Conservation (phyloP, 2,888 invertebrate genomes). For the Dorcus hopei region DNA sequence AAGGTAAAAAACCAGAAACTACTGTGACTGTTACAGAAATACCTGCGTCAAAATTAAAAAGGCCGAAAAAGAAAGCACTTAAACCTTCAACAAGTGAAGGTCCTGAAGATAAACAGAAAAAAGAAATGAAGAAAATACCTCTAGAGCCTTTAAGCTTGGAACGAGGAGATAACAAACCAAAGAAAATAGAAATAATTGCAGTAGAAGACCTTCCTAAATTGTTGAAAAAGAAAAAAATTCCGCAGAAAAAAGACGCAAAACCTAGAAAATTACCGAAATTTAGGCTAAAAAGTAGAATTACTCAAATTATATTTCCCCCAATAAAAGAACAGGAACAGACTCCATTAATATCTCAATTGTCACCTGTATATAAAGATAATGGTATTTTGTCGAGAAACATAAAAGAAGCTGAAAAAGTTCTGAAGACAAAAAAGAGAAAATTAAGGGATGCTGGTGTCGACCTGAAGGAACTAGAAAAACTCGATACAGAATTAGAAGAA, state of each 20-base stretch:
- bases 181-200: conserved; percentile 57
- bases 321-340: conserved; percentile 37
- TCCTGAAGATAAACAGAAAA: conserved; percentile 14
- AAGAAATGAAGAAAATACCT: neutral
- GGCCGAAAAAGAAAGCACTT: neutral
- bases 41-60: neutral
- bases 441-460: conserved; percentile 45
- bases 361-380: conserved; percentile 47
- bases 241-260: conserved; percentile 39
- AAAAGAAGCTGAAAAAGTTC: conserved; percentile 51
- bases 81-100: conserved; percentile 15
- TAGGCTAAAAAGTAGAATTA: conserved; percentile 51
- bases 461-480: conserved; percentile 47
- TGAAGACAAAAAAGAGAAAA: conserved; percentile 48
- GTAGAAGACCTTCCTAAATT: conserved; percentile 55
- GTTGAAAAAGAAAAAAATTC: conserved; percentile 45
- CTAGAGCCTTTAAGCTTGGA: conserved; percentile 18
- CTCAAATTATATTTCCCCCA: conserved; percentile 50
- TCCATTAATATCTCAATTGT: conserved; percentile 43
- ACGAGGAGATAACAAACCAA: conserved; percentile 53
- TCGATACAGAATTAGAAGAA: conserved; percentile 47
- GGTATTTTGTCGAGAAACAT: conserved; percentile 53
- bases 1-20: conserved; percentile 35
- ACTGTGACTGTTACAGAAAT: conserved; percentile 26
- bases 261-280: conserved; percentile 47